Conservation (phyloP, 2,113 vertebrate species). For the Gracilinanus agilis region DNA sequence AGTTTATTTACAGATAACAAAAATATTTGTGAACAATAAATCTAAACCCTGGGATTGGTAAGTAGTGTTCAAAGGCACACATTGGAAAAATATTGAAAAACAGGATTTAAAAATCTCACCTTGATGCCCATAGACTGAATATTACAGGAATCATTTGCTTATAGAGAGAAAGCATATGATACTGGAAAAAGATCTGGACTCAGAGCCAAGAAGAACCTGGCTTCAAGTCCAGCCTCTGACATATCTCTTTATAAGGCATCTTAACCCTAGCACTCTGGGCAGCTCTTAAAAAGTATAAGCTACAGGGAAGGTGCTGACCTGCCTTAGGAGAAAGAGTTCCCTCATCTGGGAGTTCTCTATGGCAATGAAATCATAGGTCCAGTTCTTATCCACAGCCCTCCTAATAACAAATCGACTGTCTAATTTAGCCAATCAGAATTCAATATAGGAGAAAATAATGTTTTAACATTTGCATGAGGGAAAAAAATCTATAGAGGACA, state of each 20-base stretch:
- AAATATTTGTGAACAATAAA: slow-evolving; percentile 31
- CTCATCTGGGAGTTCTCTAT: neutral
- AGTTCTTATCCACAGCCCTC: neutral
- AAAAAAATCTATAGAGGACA: neutral
- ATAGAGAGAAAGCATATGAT: neutral
- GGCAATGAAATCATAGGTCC: neutral
- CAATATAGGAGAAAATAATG: neutral
- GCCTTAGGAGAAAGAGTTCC: neutral
- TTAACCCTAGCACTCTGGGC: neutral
- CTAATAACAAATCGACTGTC: neutral
- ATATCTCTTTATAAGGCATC: neutral
- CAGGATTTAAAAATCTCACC: neutral
- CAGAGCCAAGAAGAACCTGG: neutral
- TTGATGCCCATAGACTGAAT: neutral
- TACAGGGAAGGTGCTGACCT: neutral
- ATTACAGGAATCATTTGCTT: neutral
- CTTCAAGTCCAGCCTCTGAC: neutral
- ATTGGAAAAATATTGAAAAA: slow-evolving; percentile 9
- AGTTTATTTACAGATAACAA: slow-evolving; percentile 27
- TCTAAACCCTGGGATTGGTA: slow-evolving; percentile 26
- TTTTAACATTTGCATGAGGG: neutral
- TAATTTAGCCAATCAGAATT: neutral
- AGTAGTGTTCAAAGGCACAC: slow-evolving; percentile 9
- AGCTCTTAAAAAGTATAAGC: neutral
- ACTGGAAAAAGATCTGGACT: neutral